Percentiles rank a stretch among this genome's conserved stretches.
These are phyloP conservation scores for Achatina immaculata DNA, from an alignment of 1,140 invertebrate genomes.

Conservation along the genomic window DNA sequence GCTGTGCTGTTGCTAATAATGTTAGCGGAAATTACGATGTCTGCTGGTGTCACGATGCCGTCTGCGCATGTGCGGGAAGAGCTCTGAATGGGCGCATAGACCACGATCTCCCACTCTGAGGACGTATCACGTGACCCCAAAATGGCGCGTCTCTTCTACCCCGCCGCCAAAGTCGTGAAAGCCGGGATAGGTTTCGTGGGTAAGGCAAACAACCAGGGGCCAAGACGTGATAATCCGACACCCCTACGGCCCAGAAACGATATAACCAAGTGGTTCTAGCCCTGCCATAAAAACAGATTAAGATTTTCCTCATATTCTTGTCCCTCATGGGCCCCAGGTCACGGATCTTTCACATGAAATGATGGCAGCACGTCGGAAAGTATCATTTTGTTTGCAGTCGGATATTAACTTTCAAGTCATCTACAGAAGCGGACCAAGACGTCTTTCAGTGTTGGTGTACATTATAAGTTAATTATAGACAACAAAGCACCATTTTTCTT, in stretches of 20 bases:
- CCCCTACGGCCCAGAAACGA: neutral
- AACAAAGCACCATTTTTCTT: too few relatives aligned
- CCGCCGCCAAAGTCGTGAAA: slow-evolving; percentile 25
- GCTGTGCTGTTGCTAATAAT: slow-evolving; percentile 19
- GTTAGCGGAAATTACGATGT: slow-evolving; percentile 28
- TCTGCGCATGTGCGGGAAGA: slow-evolving; percentile 18
- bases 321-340: neutral
- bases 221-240: neutral
- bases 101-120: slow-evolving; percentile 26
- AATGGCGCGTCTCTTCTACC: slow-evolving; percentile 19
- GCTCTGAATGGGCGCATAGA: neutral
- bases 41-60: slow-evolving; percentile 11
- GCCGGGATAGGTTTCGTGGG: slow-evolving; percentile 23
- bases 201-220: slow-evolving; percentile 2
- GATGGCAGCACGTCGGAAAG: neutral
- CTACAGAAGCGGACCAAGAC: neutral
- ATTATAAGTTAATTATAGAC: neutral
- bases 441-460: neutral
- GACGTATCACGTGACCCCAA: slow-evolving; percentile 23
- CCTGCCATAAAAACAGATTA: slow-evolving; percentile 6
- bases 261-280: neutral
- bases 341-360: neutral
- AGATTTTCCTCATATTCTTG: neutral
- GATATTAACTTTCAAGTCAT: neutral
- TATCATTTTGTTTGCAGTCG: neutral